Conservation (phyloP, 1,140 invertebrate species). For the Anastrepha obliqua region DNA sequence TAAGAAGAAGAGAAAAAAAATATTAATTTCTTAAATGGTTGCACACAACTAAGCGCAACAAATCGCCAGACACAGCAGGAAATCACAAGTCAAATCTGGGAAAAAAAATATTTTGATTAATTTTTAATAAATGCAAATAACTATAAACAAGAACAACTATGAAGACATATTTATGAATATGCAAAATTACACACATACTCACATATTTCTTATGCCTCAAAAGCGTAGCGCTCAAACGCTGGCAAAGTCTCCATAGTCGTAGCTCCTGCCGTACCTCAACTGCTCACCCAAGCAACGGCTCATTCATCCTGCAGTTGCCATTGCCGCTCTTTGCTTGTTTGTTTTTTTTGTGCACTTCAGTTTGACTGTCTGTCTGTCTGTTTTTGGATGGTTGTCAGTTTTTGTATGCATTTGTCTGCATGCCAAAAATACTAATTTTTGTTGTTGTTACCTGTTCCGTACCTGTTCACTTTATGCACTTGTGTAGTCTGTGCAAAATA, state of each 20-base stretch:
- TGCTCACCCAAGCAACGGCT: not conserved
- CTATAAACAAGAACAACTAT: constrained; percentile 11
- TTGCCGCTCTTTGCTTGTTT: not conserved
- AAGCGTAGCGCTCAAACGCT: too few relatives aligned
- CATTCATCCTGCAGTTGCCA: not conserved
- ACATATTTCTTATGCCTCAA: too few relatives aligned
- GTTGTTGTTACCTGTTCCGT: not conserved
- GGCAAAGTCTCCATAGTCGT: too few relatives aligned
- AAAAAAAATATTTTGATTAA: constrained; percentile 55
- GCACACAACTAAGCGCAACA: constrained; percentile 27
- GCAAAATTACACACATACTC: not conserved
- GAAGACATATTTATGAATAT: not conserved
- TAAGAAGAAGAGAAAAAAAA: constrained; percentile 1
- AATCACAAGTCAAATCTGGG: constrained; percentile 54
- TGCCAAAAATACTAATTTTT: constrained; percentile 5
- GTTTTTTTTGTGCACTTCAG: not conserved
- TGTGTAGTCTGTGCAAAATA: not conserved
- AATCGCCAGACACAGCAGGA: constrained; percentile 56
- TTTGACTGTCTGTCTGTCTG: not conserved
- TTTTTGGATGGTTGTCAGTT: constrained; percentile 1
- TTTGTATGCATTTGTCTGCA: not conserved
- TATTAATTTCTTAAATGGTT: constrained; percentile 29
- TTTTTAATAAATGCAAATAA: constrained; percentile 57
- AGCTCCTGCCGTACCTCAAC: too few relatives aligned
- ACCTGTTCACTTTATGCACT: not conserved